Base-by-base conservation (phyloP, 2,888 invertebrate species). In the Mythimna ferrago region DNA sequence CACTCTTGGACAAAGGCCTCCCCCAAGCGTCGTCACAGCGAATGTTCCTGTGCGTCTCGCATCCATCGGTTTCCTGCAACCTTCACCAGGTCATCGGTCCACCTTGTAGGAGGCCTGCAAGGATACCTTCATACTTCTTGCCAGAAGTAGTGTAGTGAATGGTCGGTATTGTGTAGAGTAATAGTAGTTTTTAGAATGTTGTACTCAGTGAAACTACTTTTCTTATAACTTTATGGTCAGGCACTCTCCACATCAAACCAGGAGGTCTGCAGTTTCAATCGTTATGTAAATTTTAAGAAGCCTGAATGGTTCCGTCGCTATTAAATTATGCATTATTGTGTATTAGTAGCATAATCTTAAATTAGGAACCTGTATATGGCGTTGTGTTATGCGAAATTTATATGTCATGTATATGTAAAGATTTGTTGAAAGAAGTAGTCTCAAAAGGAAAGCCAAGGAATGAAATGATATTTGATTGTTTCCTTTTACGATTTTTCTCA, bases 251-350 rank as follows among this genome's bases (percentile, higher is more conserved):
- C 57, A 62, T 70, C 38, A 74, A 16, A 53, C 74, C 19, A 75
- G 80, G 80, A 75, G 80, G 82, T 81, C 82, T 73, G 2, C 19
- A 44, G 3, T 11, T 68, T 75, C 58, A 78, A 68, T 19, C 62
- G 60, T 69, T 81, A 81, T 82, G 82, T 54, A 14, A 81, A 81
- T 81, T 68, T 68, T 57, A 54, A 78, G 70, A 63, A 68, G 60
- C 21, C 53, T 66, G 10, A 35, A 81, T 75, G 60, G 26, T 63
- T 26, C 10, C 26, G 11, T 66, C 66, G 65, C 57, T 68, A 68
- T 80, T 62, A 66, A 71, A 68, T 74, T 74, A 61, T 68, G 56
- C 78, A 78, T 56, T 66, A 58, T 62, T 58, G 32, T 35, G 51
- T 61, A 64, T 69, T 70, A 70, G 63, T 61, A 26, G n/a, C 54